Percentiles rank a stretch among this genome's conserved stretches.
Conservation (phyloP, 2,113 vertebrate species). For the Thamnaconus septentrionalis region DNA sequence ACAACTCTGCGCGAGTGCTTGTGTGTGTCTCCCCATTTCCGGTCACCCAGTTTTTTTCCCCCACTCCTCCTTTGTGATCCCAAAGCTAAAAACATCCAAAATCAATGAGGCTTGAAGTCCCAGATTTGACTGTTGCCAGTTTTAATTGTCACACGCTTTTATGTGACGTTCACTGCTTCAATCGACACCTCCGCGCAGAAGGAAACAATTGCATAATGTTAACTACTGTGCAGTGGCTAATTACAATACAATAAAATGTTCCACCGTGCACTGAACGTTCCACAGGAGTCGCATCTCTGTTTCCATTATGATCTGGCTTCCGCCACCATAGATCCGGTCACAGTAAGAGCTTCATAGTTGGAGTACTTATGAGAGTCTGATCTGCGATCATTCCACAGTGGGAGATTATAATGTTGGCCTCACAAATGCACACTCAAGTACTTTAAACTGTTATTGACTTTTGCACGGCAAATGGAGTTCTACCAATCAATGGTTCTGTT, state of each 20-base stretch:
- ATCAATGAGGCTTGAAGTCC: not conserved
- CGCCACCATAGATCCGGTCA: not conserved
- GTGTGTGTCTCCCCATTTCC: not conserved
- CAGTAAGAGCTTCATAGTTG: not conserved
- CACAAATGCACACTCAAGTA: not conserved
- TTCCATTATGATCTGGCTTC: constrained; percentile 17
- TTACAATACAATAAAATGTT: constrained; percentile 37
- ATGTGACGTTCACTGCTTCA: not conserved
- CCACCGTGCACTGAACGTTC: not conserved
- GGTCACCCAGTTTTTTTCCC: not conserved
- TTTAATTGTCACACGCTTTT: not conserved
- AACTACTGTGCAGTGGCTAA: not conserved
- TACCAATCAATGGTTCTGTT: not conserved
- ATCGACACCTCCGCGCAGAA: not conserved
- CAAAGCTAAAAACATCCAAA: not conserved
- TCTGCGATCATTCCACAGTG: constrained; percentile 14
- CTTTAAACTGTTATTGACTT: not conserved
- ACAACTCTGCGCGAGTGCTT: constrained; percentile 6
- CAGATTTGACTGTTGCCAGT: not conserved
- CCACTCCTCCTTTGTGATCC: not conserved
- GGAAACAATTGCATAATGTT: constrained; percentile 28
- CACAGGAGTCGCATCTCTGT: not conserved
- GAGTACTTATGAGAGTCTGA: constrained; percentile 4
- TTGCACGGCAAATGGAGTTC: not conserved
- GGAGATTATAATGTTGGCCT: not conserved